A percentile compares a stretch with the other conserved stretches of the same genome.
These are phyloP conservation scores for Phortica okadai DNA, from an alignment of 2,888 invertebrate species.

Conservation along the genomic window DNA sequence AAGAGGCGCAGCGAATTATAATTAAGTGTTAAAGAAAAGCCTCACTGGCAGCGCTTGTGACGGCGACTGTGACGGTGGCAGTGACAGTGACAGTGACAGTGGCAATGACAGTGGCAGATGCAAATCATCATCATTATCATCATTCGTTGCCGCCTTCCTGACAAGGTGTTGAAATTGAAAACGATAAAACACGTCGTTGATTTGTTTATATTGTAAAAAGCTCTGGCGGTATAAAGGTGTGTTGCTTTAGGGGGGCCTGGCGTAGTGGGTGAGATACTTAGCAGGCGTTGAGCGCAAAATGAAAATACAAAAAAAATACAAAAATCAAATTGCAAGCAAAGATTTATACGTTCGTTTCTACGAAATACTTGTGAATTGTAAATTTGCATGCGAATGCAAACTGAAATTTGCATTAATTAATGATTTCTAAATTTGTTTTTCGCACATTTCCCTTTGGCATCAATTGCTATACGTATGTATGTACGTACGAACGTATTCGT, in stretches of 20 bases:
- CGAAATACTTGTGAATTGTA: neutral
- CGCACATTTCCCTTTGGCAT: neutral
- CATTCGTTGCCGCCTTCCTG: neutral
- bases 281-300: too few species aligned
- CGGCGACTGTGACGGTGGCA: neutral
- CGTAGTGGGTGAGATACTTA: too few species aligned
- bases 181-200: neutral
- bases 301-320: neutral
- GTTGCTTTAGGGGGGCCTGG: too few species aligned
- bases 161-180: slow-evolving; percentile 1
- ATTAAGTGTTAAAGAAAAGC: neutral
- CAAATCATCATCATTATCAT: neutral
- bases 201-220: neutral
- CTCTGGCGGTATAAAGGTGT: neutral
- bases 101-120: neutral
- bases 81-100: neutral
- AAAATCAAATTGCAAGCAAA: neutral
- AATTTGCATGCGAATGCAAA: neutral
- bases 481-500: neutral
- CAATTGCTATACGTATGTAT: too few species aligned
- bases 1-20: neutral
- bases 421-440: slow-evolving; percentile 14
- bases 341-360: too few species aligned
- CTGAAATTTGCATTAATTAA: slow-evolving; percentile 11
- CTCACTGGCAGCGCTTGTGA: neutral